Percentiles rank a stretch among this genome's conserved stretches.
phyloP scores from a whole-genome alignment of 2,113 vertebrate species.

The Gallinago undulata region DNA sequence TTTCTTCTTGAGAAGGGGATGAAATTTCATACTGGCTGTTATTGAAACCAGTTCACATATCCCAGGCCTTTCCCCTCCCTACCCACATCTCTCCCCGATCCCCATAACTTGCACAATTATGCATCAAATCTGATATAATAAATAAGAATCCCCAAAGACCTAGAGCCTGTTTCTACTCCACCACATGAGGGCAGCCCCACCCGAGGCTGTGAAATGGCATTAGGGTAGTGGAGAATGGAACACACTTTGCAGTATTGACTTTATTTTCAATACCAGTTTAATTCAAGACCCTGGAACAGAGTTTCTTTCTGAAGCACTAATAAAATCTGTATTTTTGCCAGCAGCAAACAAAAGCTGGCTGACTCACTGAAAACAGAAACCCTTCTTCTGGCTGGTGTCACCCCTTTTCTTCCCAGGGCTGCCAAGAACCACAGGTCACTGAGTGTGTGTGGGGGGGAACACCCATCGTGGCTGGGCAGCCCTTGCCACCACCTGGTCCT shows the following conservation, averaged over 20 bases:
- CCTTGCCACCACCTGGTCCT: background rate
- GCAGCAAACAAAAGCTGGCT: background rate
- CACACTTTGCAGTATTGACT: background rate
- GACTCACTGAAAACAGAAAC: constrained; percentile 22
- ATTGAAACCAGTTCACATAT: background rate
- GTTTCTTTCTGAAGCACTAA: constrained; percentile 6
- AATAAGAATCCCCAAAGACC: background rate
- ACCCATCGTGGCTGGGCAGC: background rate
- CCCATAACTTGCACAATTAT: background rate
- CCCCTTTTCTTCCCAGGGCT: background rate
- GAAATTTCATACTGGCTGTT: constrained; percentile 29
- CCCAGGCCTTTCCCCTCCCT: background rate
- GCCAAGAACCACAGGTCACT: constrained; percentile 13
- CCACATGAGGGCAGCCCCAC: background rate
- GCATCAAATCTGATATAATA: background rate
- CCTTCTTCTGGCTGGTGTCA: background rate
- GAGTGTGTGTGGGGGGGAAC: background rate
- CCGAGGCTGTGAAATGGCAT: background rate
- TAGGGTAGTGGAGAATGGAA: background rate
- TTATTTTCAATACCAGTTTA: no score
- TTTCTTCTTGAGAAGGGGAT: background rate
- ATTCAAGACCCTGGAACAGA: background rate
- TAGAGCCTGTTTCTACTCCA: background rate
- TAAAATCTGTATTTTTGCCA: constrained; percentile 60
- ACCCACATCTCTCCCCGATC: background rate